Percentiles rank a stretch among this genome's conserved stretches.
Evolutionary conservation across 92 coral and sea anemone genomes (phyloP).

Genomic region (Siderastrea siderea): DNA sequence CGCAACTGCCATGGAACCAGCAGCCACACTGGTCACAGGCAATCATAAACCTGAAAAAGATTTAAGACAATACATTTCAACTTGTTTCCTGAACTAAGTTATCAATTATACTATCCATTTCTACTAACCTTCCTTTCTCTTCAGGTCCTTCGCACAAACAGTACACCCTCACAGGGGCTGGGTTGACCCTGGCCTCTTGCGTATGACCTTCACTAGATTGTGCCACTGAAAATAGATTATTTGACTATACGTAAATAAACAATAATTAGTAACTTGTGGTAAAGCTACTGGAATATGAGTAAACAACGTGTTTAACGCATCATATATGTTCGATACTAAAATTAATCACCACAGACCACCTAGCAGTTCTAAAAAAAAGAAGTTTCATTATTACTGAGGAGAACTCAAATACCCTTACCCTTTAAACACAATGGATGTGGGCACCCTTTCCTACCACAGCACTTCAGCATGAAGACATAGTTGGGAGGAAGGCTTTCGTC

Average conservation of each 20-base stretch:
- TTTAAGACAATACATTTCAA: background rate
- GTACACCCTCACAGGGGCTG: slow-evolving; percentile 2
- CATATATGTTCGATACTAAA: background rate
- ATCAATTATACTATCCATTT: background rate
- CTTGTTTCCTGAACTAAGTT: background rate
- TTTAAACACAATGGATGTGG: slow-evolving; percentile 56
- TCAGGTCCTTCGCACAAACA: slow-evolving; percentile 44
- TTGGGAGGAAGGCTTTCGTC: slow-evolving; percentile 52
- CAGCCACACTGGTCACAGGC: slow-evolving; percentile 55
- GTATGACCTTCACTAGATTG: background rate
- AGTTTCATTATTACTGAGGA: background rate
- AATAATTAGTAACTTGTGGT: background rate
- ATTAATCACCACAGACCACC: background rate
- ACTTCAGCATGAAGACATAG: slow-evolving; percentile 54
- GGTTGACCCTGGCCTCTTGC: background rate
- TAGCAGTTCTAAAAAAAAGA: background rate
- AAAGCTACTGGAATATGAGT: background rate
- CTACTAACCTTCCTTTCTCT: slow-evolving; percentile 54
- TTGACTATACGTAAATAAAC: background rate
- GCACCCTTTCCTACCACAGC: slow-evolving; percentile 60
- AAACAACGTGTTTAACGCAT: background rate
- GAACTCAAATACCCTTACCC: background rate
- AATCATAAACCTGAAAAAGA: slow-evolving; percentile 40
- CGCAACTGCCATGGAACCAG: slow-evolving; percentile 57
- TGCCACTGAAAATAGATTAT: slow-evolving; percentile 11